Percentiles rank a stretch among this genome's conserved stretches.
phyloP scores from a whole-genome alignment of 2,113 vertebrate genomes.

The Oreochromis tanganicae region DNA sequence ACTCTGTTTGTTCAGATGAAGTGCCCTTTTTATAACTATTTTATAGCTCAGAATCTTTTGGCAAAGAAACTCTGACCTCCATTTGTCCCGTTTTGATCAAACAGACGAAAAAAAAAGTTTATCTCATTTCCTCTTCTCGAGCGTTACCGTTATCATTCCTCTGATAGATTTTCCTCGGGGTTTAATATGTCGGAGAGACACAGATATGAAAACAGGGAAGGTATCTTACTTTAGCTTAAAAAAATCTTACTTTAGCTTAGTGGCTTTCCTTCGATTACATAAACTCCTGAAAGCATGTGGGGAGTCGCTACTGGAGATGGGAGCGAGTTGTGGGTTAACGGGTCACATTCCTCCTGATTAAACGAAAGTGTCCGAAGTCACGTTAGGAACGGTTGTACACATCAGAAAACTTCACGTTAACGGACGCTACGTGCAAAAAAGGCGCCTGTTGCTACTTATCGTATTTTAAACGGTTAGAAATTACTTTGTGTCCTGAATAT shows the following conservation, averaged over 20 bases:
- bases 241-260: neutral
- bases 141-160: neutral
- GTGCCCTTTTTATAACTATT: neutral
- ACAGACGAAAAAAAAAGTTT: neutral
- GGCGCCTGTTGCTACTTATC: neutral
- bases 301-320: neutral
- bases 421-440: neutral
- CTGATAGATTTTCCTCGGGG: neutral
- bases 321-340: neutral
- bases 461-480: neutral
- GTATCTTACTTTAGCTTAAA: neutral
- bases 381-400: neutral
- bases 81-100: neutral
- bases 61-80: neutral
- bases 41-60: neutral
- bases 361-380: neutral
- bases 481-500: neutral
- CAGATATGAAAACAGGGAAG: neutral
- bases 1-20: neutral
- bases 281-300: neutral
- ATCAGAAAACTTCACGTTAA: neutral
- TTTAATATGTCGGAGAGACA: neutral
- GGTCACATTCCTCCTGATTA: neutral
- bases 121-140: neutral
- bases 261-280: neutral